Evolutionary conservation across 2,113 vertebrate genomes (phyloP), one percentile per base, ranked within the genome.

Genomic region (Acinonyx jubatus): DNA sequence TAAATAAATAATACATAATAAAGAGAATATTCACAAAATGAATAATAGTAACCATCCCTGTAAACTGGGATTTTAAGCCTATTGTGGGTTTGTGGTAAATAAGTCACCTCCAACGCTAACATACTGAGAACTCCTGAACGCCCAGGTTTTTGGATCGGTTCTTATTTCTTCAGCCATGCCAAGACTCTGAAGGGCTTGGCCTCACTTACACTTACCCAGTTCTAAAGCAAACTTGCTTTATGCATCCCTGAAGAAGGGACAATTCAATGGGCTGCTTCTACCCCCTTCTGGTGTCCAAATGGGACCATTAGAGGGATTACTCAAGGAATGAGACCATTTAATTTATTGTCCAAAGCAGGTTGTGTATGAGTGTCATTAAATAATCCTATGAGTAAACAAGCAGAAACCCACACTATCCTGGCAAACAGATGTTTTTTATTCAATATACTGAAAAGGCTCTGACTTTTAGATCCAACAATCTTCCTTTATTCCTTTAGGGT

Each of bases 101-200:
- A 52, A 50, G 3, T 33, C 83, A 4, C 81, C 48, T 94, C n/a
- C 79, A 15, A 10, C 52, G 66, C 65, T 48, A 89, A 63, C 33
- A 21, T 45, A 68, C 31, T 83, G 36, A 55, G 48, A 94, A 87
- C 0, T 4, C 5, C 12, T 73, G 52, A 71, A 29, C 18, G 9
- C 5, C 14, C 29, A 73, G 4, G 45, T 79, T n/a, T 74, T 63
- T 41, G 45, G 11, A 31, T 25, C 50, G 0, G 10, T 73, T 86
- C 57, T 89, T 90, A 97, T 87, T 63, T 94, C 27, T 95, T 89
- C 45, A 94, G 57, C 36, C 71, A 68, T 27, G 29, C 15, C 57
- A 36, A 50, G 23, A 41, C 33, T 9, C 33, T 65, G 50, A 33
- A 18, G 18, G n/a, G 25, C 33, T n/a, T 57, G 48, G 12, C 5